Evolutionary conservation across 2,888 invertebrate species (phyloP).

Genomic region (Eledona agricola): DNA sequence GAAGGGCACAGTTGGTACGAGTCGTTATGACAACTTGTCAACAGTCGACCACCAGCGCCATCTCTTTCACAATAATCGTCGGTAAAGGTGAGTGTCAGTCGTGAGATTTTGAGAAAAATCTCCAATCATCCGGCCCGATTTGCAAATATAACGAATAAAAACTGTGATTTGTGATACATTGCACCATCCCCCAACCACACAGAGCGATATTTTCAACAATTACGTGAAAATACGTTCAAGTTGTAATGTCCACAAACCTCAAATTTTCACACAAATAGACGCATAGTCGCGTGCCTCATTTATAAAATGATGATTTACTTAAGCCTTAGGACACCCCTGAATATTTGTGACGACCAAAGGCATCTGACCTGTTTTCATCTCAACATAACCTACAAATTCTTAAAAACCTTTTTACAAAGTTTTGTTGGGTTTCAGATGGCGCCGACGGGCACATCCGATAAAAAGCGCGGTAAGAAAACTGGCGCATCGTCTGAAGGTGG

Average conservation of each 20-base stretch:
- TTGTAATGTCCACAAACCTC: conserved; percentile 11
- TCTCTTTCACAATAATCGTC: conserved; percentile 45
- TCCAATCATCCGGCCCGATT: conserved; percentile 36
- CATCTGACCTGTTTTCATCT: conserved; percentile 33
- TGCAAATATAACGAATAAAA: conserved; percentile 3
- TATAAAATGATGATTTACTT: conserved; percentile 44
- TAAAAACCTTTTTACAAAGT: background rate
- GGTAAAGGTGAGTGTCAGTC: conserved; percentile 44
- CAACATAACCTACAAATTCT: conserved; percentile 26
- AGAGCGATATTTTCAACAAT: conserved; percentile 10
- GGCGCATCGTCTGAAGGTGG: conserved; percentile 47
- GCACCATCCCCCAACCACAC: background rate
- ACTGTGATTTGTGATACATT: conserved; percentile 3
- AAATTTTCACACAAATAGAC: conserved; percentile 3
- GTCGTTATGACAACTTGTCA: too few relatives aligned
- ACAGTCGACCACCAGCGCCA: too few relatives aligned
- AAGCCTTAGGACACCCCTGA: conserved; percentile 56
- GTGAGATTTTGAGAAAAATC: conserved; percentile 36
- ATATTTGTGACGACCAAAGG: conserved; percentile 42
- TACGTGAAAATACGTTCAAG: conserved; percentile 8
- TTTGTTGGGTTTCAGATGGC: background rate
- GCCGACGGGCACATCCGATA: background rate
- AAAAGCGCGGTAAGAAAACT: conserved; percentile 61
- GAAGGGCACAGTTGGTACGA: too few relatives aligned
- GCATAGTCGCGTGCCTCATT: conserved; percentile 5